phyloP scores from a whole-genome alignment of 2,797 vertebrate species.

The Euthynnus affinis region DNA sequence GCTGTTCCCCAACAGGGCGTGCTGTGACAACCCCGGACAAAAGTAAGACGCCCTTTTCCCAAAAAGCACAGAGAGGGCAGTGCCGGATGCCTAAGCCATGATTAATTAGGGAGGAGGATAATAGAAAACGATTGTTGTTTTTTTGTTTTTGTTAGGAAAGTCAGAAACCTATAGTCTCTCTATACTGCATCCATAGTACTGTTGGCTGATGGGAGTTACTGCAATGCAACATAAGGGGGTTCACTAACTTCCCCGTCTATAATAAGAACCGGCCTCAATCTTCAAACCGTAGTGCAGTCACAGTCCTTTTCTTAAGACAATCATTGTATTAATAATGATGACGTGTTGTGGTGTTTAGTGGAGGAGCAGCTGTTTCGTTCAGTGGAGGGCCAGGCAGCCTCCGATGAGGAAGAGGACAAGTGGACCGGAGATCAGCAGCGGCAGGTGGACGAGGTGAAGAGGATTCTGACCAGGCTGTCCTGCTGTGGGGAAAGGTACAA shows the following conservation, averaged over 20 bases:
- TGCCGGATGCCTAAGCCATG: background rate
- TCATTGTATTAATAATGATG: background rate
- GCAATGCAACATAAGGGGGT: background rate
- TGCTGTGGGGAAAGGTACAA: constrained; percentile 87
- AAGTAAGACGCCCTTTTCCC: constrained; percentile 75
- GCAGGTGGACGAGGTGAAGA: constrained; percentile 81
- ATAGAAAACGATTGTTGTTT: background rate
- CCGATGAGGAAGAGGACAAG: constrained; percentile 93
- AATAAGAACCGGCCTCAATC: background rate
- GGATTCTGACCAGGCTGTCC: constrained; percentile 83
- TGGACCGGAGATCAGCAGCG: constrained; percentile 81
- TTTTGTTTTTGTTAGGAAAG: no score
- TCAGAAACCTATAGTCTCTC: background rate
- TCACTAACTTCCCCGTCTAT: background rate
- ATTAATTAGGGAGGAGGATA: background rate
- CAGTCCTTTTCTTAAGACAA: no score
- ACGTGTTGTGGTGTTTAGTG: constrained; percentile 69
- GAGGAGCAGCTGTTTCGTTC: constrained; percentile 94
- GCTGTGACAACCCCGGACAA: constrained; percentile 82
- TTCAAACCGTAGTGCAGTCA: background rate
- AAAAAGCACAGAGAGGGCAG: background rate
- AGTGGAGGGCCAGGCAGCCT: constrained; percentile 94
- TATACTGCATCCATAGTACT: no score
- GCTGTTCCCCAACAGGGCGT: constrained; percentile 83
- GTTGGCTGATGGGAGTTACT: background rate